Evolutionary conservation across 2,888 invertebrate genomes (phyloP).

Genomic region (Lycocerus yunnanus): DNA sequence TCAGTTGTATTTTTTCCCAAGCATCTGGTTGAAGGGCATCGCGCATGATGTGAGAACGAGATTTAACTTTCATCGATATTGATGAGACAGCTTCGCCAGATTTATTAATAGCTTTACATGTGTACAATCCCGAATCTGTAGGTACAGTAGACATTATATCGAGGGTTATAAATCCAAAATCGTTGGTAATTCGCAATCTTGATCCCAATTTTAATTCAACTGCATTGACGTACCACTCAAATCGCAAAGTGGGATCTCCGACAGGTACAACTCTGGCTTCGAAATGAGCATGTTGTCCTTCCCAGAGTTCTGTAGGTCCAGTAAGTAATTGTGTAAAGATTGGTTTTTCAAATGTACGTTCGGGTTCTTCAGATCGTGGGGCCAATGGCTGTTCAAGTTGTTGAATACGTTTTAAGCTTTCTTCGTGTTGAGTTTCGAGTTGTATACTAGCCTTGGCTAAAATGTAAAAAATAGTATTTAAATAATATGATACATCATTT

Average conservation of each 20-base stretch:
- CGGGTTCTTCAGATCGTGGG: conserved; percentile 74
- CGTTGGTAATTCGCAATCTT: conserved; percentile 87
- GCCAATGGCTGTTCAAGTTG: conserved; percentile 79
- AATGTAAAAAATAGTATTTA: conserved; percentile 27
- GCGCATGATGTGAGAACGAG: conserved; percentile 77
- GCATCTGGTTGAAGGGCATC: conserved; percentile 89
- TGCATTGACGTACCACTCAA: conserved; percentile 96
- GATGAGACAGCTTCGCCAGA: conserved; percentile 95
- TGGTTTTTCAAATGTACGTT: conserved; percentile 85
- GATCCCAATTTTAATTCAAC: conserved; percentile 92
- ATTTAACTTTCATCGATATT: conserved; percentile 85
- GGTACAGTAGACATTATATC: conserved; percentile 87
- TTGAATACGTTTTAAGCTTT: conserved; percentile 88
- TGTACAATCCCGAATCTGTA: conserved; percentile 91
- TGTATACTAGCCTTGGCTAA: conserved; percentile 84
- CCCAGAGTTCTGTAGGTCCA: conserved; percentile 88
- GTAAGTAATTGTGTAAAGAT: conserved; percentile 88
- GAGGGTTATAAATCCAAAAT: conserved; percentile 92
- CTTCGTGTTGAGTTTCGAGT: conserved; percentile 89
- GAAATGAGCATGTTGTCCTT: conserved; percentile 89
- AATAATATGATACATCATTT: no score
- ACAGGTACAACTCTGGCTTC: conserved; percentile 92
- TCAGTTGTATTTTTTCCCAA: conserved; percentile 88
- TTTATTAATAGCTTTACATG: conserved; percentile 91
- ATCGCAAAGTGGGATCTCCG: conserved; percentile 88